phyloP scores from a whole-genome alignment of 2,113 vertebrate species.

The Nothocercus julius region DNA sequence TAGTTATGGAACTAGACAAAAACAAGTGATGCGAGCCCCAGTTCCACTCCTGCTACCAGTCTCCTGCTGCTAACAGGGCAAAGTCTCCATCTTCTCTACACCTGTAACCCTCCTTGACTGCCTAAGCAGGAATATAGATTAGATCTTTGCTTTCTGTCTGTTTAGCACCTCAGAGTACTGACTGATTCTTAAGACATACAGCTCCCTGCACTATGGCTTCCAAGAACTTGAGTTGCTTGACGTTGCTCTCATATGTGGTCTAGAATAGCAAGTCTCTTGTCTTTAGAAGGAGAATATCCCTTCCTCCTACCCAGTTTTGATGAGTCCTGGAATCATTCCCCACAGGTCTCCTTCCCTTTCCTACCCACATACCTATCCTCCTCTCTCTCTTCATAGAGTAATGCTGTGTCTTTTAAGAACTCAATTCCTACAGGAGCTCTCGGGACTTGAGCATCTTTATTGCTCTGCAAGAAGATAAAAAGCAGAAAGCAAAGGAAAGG shows the following conservation, averaged over 20 bases:
- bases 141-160: not conserved
- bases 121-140: rapidly evolving
- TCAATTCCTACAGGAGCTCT: not conserved
- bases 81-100: no score
- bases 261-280: not conserved
- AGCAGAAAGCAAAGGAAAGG: constrained; percentile 18
- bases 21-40: rapidly evolving
- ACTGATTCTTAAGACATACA: not conserved
- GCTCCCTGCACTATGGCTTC: not conserved
- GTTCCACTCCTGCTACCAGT: not conserved
- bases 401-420: not conserved
- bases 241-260: rapidly evolving
- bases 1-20: not conserved
- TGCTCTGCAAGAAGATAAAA: constrained; percentile 35
- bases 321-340: not conserved
- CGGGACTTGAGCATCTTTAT: not conserved
- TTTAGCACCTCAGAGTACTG: not conserved
- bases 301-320: not conserved
- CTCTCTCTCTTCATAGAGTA: not conserved
- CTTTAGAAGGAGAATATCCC: not conserved
- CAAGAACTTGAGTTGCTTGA: not conserved
- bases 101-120: not conserved
- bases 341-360: not conserved
- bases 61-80: not conserved
- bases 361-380: not conserved